These are phyloP conservation scores for Cryptus viduatorius DNA, from an alignment of 2,888 invertebrate genomes.

Conservation along the genomic window DNA sequence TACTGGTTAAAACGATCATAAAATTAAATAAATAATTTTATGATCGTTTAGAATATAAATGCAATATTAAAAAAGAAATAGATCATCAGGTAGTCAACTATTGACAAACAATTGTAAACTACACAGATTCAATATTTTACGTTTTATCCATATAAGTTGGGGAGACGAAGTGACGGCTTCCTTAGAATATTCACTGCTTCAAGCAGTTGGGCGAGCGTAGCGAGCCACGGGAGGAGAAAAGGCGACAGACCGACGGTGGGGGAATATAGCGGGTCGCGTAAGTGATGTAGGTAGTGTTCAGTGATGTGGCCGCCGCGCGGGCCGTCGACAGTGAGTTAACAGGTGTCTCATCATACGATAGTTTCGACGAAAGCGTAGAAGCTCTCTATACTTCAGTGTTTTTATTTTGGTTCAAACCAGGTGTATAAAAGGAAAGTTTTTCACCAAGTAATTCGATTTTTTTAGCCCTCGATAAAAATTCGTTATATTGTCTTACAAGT, in stretches of 20 bases:
- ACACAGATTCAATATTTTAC: neutral
- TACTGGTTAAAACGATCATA: too few relatives aligned
- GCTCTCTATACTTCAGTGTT: constrained; percentile 39
- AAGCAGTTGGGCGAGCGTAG: neutral
- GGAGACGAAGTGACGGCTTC: neutral
- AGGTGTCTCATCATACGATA: constrained; percentile 73
- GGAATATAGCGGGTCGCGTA: constrained; percentile 63
- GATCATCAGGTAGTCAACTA: neutral
- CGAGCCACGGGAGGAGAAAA: constrained; percentile 40
- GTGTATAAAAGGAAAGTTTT: constrained; percentile 17
- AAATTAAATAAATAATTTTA: too few relatives aligned
- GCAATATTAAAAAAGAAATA: too few relatives aligned
- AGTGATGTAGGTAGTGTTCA: constrained; percentile 69
- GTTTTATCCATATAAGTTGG: neutral
- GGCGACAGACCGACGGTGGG: constrained; percentile 15
- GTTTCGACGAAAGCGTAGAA: constrained; percentile 44
- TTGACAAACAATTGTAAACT: neutral
- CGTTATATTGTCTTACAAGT: constrained; percentile 8
- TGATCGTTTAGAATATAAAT: too few relatives aligned
- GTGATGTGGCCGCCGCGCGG: constrained; percentile 78
- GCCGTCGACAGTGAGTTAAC: constrained; percentile 77
- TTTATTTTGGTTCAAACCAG: constrained; percentile 10
- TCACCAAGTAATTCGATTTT: constrained; percentile 12
- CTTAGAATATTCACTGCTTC: neutral
- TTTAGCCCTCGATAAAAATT: neutral